A percentile compares a stretch with the other conserved stretches of the same genome.
phyloP scores from a whole-genome alignment of 2,113 vertebrate species.

The Semicossyphus pulcher region DNA sequence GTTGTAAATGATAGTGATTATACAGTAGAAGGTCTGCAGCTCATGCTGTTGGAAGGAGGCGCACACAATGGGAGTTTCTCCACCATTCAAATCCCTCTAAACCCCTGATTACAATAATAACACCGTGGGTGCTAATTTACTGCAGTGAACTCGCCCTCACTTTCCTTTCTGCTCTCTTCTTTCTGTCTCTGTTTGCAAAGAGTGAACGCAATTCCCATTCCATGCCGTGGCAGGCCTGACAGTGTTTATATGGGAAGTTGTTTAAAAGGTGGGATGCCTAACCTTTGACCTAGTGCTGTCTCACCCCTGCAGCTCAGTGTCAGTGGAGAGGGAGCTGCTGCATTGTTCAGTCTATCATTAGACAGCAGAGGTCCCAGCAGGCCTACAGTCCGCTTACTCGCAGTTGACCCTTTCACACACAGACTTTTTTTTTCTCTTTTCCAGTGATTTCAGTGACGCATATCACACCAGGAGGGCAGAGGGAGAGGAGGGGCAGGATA shows the following conservation, averaged over 20 bases:
- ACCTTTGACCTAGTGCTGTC: constrained; percentile 49
- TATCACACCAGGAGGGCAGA: constrained; percentile 21
- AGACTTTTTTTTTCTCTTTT: constrained; percentile 20
- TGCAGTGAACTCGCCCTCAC: constrained; percentile 39
- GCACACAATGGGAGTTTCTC: constrained; percentile 68
- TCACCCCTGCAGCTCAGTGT: constrained; percentile 53
- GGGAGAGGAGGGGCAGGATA: background rate
- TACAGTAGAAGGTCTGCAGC: constrained; percentile 68
- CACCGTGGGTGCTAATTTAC: constrained; percentile 78
- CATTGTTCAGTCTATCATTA: constrained; percentile 68
- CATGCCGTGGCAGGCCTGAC: constrained; percentile 1
- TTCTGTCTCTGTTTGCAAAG: constrained; percentile 34
- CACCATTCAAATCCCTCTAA: constrained; percentile 74
- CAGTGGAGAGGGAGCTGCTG: constrained; percentile 34
- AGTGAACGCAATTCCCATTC: constrained; percentile 17
- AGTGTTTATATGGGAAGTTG: constrained; percentile 32
- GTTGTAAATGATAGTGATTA: constrained; percentile 85
- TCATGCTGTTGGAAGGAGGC: constrained; percentile 68
- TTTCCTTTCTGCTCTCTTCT: constrained; percentile 33
- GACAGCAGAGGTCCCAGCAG: constrained; percentile 59
- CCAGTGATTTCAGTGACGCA: constrained; percentile 27
- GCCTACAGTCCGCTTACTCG: constrained; percentile 47
- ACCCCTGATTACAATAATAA: constrained; percentile 85
- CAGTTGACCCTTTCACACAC: constrained; percentile 55
- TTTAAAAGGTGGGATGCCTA: constrained; percentile 55